These are phyloP conservation scores for Balanococcus diminutus DNA, from an alignment of 2,888 invertebrate species.

Conservation along the genomic window DNA sequence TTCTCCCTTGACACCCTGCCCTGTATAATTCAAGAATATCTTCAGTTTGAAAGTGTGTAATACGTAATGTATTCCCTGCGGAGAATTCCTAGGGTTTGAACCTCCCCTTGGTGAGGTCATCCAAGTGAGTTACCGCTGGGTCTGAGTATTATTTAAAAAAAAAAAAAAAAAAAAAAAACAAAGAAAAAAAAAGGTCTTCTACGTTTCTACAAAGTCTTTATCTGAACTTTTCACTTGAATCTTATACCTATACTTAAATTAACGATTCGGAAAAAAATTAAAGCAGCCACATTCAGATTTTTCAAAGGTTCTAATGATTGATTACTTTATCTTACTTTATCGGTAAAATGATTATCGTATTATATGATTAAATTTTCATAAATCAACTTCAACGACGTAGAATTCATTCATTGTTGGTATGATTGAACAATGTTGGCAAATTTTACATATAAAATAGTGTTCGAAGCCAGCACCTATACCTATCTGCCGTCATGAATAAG, in stretches of 20 bases:
- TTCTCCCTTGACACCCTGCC: too few species aligned
- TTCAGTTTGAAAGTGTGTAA: too few species aligned
- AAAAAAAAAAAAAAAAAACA: too few species aligned
- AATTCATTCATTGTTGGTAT: neutral
- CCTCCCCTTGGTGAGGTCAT: too few species aligned
- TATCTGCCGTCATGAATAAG: neutral
- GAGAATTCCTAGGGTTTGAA: too few species aligned
- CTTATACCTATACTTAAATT: neutral
- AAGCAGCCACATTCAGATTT: neutral
- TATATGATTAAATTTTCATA: constrained; percentile 24
- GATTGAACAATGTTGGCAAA: neutral
- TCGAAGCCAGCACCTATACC: neutral
- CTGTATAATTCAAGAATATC: too few species aligned
- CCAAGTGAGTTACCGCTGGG: too few species aligned
- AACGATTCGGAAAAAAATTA: neutral
- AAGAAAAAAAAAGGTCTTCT: too few species aligned
- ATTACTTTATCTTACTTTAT: constrained; percentile 13
- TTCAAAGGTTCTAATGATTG: neutral
- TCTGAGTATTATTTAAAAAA: too few species aligned
- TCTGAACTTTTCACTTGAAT: neutral
- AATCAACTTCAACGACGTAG: neutral
- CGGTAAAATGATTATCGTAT: constrained; percentile 3
- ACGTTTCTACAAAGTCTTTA: too few species aligned
- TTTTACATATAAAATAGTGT: constrained; percentile 20
- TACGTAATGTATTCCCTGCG: too few species aligned